Evolutionary conservation across 2,797 vertebrate genomes (phyloP).

Genomic region (Channa striata): DNA sequence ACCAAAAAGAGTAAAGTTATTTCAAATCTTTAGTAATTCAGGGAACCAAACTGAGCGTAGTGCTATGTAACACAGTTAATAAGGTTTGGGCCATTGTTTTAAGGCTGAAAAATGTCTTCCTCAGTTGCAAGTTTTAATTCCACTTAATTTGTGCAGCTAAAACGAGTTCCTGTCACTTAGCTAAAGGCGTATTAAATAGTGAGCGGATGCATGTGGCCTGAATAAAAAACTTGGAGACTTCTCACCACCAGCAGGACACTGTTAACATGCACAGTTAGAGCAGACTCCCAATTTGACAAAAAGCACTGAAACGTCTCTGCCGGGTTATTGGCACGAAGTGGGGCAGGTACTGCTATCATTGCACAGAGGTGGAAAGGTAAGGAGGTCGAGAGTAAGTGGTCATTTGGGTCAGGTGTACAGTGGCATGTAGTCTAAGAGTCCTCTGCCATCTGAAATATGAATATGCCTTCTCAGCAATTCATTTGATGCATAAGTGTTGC

Average conservation of each 20-base stretch:
- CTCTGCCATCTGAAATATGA: conserved; percentile 3
- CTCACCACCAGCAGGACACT: not conserved
- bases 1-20: not conserved
- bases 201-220: conserved; percentile 4
- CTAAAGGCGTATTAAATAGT: conserved; percentile 8
- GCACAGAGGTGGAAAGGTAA: not conserved
- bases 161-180: conserved; percentile 9
- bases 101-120: not conserved
- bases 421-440: not conserved
- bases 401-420: conserved; percentile 18
- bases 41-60: too few relatives aligned
- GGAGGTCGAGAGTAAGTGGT: conserved; percentile 11
- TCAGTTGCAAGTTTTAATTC: not conserved
- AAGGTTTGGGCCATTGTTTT: not conserved
- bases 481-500: conserved; percentile 24
- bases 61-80: not conserved
- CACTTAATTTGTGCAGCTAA: not conserved
- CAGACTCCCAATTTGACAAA: not conserved
- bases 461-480: conserved; percentile 21
- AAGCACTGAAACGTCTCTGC: not conserved
- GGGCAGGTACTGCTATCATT: conserved; percentile 1
- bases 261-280: not conserved
- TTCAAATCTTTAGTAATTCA: not conserved
- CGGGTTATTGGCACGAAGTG: not conserved
- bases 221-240: conserved; percentile 10